phyloP scores from a whole-genome alignment of 2,888 invertebrate species.

The Chydorus sphaericus region DNA sequence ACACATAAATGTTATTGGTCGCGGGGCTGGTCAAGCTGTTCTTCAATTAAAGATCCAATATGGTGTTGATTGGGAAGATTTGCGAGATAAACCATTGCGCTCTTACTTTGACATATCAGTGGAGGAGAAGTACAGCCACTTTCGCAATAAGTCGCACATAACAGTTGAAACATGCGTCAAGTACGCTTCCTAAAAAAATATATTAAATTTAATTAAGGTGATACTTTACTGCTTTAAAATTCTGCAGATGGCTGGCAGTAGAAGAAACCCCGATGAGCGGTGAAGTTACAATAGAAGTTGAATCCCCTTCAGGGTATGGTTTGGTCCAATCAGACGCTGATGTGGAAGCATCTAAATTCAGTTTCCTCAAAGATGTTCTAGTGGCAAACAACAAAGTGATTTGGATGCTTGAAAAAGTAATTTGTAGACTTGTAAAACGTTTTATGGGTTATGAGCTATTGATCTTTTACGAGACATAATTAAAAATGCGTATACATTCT shows the following conservation, averaged over 20 bases:
- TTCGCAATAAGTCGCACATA: constrained; percentile 29
- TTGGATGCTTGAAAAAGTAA: constrained; percentile 36
- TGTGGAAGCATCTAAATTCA: constrained; percentile 23
- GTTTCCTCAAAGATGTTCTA: constrained; percentile 26
- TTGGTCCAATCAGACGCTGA: constrained; percentile 34
- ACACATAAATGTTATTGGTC: constrained; percentile 34
- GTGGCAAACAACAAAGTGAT: constrained; percentile 27
- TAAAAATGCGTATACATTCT: constrained; percentile 24
- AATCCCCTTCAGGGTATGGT: constrained; percentile 34
- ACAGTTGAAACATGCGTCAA: constrained; percentile 28
- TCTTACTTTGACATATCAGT: constrained; percentile 33
- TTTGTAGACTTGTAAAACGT: constrained; percentile 19
- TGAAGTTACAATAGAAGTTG: constrained; percentile 31
- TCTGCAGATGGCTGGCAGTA: constrained; percentile 28
- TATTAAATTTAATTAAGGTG: not conserved
- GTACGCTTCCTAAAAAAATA: constrained; percentile 19
- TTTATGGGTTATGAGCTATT: too few species aligned
- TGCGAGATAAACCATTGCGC: constrained; percentile 27
- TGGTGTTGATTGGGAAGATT: constrained; percentile 30
- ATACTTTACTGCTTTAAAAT: not conserved
- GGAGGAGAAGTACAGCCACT: constrained; percentile 26
- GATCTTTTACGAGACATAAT: too few species aligned
- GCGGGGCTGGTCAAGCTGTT: constrained; percentile 38
- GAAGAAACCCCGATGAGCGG: constrained; percentile 28
- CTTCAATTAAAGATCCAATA: constrained; percentile 35